Evolutionary conservation across 2,113 vertebrate species (phyloP).

Genomic region (Dipodomys ordii): DNA sequence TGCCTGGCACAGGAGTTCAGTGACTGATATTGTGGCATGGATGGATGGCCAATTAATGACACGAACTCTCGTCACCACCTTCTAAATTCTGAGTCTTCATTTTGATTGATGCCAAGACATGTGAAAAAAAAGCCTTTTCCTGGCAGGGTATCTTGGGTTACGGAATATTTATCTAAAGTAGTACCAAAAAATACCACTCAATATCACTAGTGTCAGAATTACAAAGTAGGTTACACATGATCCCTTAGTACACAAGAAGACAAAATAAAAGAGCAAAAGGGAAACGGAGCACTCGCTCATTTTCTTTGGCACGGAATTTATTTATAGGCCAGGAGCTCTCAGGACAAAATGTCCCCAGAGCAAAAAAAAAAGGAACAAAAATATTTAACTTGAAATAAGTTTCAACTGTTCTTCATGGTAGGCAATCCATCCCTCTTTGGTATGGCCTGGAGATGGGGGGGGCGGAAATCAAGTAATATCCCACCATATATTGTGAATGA

Average conservation of each 20-base stretch:
- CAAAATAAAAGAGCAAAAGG: not conserved
- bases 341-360: not conserved
- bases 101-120: not conserved
- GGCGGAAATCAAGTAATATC: no score
- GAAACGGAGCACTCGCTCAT: not conserved
- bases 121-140: not conserved
- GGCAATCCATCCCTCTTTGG: not conserved
- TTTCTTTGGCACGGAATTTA: not conserved
- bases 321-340: not conserved
- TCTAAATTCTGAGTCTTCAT: not conserved
- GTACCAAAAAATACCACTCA: not conserved
- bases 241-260: not conserved
- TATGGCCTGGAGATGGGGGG: not conserved
- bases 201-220: not conserved
- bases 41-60: no score
- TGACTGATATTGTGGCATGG: not conserved
- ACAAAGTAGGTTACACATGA: not conserved
- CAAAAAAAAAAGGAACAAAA: not conserved
- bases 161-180: not conserved
- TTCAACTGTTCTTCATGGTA: not conserved
- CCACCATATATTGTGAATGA: rapidly evolving
- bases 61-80: not conserved
- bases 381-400: not conserved
- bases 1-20: no score
- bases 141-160: not conserved